Base-by-base conservation (phyloP, 2,797 vertebrate genomes). In the Thalassophryne amazonica region DNA sequence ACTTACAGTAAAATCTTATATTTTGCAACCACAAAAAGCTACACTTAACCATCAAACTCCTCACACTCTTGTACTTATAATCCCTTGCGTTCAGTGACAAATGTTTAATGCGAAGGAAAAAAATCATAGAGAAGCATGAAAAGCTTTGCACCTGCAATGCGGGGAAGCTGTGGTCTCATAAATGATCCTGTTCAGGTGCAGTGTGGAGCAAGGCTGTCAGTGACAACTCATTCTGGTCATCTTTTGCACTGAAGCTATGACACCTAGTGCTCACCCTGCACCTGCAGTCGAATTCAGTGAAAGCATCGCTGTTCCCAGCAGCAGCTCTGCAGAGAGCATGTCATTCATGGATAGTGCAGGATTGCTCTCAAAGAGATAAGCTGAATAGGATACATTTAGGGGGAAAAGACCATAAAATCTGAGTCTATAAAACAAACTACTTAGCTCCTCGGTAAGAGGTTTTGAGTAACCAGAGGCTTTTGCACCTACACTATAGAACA, bases 61-160 rank as follows among this genome's bases (percentile, higher is more conserved):
- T 59, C 36, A 29, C 43, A 33, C 33, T 56, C 54, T 39, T 47
- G 22, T 28, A 22, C 13, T 29, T 43, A 14, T 54, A 48, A 39
- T 54, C 32, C 47, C 42, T 60, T 64, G 46, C 45, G 34, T 60
- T 33, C 36, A 53, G 41, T 52, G 37, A 33, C 2, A 1, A 14
- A 67, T 52, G 41, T 60, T 16, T 36, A 10, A 40, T 22, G 52
- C 4, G 1, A 47, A 28, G 52, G 61, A 76, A 63, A 60, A 25
- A 40, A 40, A 40, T 49, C 15, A 4, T 56, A 42, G 30, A 46
- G 37, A 62, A 17, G 36, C 35, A 42, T 29, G 24, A 55, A 55
- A 52, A 47, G 18, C 56, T 43, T 58, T 50, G 47, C 64, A 71
- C 48, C 70, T 68, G 80, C 74, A 77, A 62, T 78, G 72, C 72